Conservation (phyloP, 2,797 vertebrate genomes). For the Gambelia wislizenii region DNA sequence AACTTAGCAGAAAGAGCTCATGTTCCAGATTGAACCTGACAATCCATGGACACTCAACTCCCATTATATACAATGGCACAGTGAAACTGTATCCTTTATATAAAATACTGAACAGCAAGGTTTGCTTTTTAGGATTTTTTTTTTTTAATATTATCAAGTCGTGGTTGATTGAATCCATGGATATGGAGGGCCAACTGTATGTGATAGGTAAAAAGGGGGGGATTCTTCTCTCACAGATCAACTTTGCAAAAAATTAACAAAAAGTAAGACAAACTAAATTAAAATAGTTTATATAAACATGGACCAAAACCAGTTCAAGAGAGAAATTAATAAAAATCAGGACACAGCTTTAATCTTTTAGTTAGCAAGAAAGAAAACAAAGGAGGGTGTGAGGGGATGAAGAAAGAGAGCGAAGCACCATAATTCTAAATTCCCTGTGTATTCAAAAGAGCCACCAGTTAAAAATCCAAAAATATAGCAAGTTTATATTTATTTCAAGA, state of each 20-base stretch:
- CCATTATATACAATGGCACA: no score
- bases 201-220: background rate
- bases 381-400: background rate
- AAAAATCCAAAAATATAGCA: background rate
- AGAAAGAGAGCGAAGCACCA: rapidly evolving
- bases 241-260: constrained; percentile 38
- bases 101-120: no score
- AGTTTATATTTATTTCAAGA: background rate
- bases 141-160: no score
- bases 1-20: no score
- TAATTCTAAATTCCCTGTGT: background rate
- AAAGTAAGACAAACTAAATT: background rate
- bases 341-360: constrained; percentile 44
- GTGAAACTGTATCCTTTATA: no score
- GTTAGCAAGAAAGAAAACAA: constrained; percentile 46
- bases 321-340: constrained; percentile 37
- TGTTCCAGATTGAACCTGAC: no score
- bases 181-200: no score
- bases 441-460: background rate
- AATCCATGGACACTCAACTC: no score
- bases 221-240: background rate
- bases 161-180: no score
- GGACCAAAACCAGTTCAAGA: constrained; percentile 41
- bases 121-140: no score
- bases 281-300: constrained; percentile 38